A percentile compares a stretch with the other conserved stretches of the same genome.
phyloP scores from a whole-genome alignment of 2,888 invertebrate genomes.

The Phytoseiulus persimilis region DNA sequence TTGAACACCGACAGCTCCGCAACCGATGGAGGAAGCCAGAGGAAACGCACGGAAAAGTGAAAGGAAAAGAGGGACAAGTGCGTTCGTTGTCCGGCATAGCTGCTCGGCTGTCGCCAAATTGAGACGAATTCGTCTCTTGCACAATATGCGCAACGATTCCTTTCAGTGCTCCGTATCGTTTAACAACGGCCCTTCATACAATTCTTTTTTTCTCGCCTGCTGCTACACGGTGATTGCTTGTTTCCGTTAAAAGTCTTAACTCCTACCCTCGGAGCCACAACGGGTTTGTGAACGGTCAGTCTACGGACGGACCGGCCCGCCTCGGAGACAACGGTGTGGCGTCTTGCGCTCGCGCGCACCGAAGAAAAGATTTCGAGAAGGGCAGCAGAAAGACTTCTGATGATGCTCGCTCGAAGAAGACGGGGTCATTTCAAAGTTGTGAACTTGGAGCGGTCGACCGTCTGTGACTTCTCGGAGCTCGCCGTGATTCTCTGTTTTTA shows the following conservation, averaged over 20 bases:
- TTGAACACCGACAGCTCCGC: no score
- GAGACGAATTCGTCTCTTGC: neutral
- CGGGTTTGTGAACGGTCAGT: neutral
- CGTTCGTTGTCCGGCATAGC: neutral
- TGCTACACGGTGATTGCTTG: neutral
- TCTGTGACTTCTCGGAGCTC: neutral
- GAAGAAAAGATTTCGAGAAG: neutral
- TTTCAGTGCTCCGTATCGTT: neutral
- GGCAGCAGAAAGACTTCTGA: neutral
- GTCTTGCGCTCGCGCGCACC: neutral
- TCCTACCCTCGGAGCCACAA: neutral
- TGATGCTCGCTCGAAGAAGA: conserved; percentile 5
- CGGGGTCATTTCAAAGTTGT: neutral
- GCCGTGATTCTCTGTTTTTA: neutral
- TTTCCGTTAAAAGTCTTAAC: neutral
- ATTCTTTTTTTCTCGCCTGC: neutral
- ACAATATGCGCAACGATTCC: neutral
- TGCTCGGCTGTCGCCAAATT: neutral
- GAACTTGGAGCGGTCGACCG: neutral
- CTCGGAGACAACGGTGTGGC: neutral
- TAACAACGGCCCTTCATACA: neutral
- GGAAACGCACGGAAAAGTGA: neutral
- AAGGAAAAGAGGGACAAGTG: neutral
- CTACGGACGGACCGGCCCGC: neutral
- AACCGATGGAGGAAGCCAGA: neutral